Base-by-base conservation (phyloP, 2,888 invertebrate species). In the Sphaeridia pumilis region DNA sequence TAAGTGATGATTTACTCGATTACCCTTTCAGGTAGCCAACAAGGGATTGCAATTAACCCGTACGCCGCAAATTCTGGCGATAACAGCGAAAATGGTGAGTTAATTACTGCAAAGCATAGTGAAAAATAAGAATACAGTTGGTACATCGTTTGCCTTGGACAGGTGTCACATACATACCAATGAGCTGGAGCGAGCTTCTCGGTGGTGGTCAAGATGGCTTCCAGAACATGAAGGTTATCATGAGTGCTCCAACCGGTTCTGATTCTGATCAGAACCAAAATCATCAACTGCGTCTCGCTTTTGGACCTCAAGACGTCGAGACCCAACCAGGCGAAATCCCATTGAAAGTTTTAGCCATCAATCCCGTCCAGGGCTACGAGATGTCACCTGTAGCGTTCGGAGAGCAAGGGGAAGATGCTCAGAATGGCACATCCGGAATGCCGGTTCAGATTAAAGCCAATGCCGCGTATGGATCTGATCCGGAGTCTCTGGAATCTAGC, bases 161-260 rank as follows among this genome's bases (percentile, higher is more conserved):
- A 20, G 45, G 45, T 20, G 51, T 51, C 20, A 51, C 44, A 36
- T 51, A 51, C 26, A 51, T 51, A 27, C 51, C 51, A 2, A 38
- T 51, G 45, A 51, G 51, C 25, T 51, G 51, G 51, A 38, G 46
- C 4, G 46, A 51, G 4, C 35, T 51, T 14, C 25, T 51, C 3
- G 51, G 51, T 17, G 44, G 44, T 12, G 35, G 35, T 10, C 24
- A 51, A 14, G 38, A 38, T 14, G 47, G 47, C n/a, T 21, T 51
- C 1, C 24, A 51, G n/a, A 45, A 45, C 2, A 17, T 51, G 12
- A 45, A 51, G n/a, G 51, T 51, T 14, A 46, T 51, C 7, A 51
- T 51, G 51, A n/a, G n/a, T n/a, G 35, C 51, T 2, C 25, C 51
- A 10, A 36, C 45, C 20, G 35, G 35, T 1, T 12, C 25, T 20